phyloP scores from a whole-genome alignment of 2,113 vertebrate species.

The Stomatorhinus ivindoensis region DNA sequence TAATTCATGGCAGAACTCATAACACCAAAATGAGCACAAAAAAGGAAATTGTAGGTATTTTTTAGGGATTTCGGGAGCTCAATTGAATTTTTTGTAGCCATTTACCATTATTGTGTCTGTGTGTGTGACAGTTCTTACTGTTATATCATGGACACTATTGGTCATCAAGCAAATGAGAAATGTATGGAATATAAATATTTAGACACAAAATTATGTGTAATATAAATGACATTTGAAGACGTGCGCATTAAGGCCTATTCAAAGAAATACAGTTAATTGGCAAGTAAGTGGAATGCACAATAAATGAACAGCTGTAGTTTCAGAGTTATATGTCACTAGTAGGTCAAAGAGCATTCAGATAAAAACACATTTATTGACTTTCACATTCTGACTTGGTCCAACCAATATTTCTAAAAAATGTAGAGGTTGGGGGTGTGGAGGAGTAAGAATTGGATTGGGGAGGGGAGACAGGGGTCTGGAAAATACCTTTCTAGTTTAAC shows the following conservation, averaged over 20 bases:
- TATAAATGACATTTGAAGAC: background rate
- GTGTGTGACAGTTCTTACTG: background rate
- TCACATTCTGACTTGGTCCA: background rate
- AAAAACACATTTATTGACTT: background rate
- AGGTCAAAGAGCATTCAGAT: background rate
- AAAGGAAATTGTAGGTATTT: too few species aligned
- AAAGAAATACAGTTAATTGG: background rate
- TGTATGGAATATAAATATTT: background rate
- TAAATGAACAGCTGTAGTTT: background rate
- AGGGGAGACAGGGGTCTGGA: background rate
- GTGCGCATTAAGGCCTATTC: background rate
- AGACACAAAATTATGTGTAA: background rate
- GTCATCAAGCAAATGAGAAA: background rate
- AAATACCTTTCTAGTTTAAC: background rate
- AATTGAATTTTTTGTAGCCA: too few species aligned
- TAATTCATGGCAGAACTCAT: too few species aligned
- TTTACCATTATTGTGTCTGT: background rate
- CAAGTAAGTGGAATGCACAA: background rate
- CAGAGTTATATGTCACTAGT: background rate
- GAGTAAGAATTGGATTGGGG: background rate
- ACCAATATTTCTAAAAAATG: background rate
- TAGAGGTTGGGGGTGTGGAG: background rate
- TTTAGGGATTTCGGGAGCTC: too few species aligned
- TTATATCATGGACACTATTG: too few species aligned
- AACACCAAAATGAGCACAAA: too few species aligned